Conservation (phyloP, 2,888 invertebrate species). For the Coenonympha arcania region DNA sequence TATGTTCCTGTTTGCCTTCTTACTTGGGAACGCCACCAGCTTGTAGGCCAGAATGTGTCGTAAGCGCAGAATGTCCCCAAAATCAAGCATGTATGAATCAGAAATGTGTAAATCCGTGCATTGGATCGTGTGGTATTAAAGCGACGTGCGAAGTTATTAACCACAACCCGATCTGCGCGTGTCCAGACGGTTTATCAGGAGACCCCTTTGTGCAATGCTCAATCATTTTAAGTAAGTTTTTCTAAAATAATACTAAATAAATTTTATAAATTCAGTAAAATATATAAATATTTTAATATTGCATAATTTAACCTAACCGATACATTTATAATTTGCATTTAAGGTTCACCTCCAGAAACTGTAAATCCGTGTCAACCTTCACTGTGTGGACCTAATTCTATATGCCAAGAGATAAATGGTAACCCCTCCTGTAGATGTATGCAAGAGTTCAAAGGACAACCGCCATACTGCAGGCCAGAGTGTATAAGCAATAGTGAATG, state of each 20-base stretch:
- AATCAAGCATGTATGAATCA: constrained; percentile 81
- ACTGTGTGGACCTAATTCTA: constrained; percentile 85
- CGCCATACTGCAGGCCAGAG: constrained; percentile 86
- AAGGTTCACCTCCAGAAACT: constrained; percentile 42
- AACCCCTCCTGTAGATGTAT: constrained; percentile 84
- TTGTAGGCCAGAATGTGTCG: constrained; percentile 82
- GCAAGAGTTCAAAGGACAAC: constrained; percentile 78
- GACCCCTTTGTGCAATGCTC: constrained; percentile 77
- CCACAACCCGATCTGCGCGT: constrained; percentile 83
- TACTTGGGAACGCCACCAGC: constrained; percentile 82
- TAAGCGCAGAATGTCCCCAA: constrained; percentile 80
- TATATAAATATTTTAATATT: no score
- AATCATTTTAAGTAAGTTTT: constrained; percentile 46
- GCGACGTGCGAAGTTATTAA: constrained; percentile 79
- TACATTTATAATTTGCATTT: no score
- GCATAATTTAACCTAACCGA: no score
- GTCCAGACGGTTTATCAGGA: constrained; percentile 77
- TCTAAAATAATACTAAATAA: background rate
- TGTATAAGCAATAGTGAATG: constrained; percentile 86
- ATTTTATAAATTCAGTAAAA: no score
- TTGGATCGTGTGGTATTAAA: constrained; percentile 78
- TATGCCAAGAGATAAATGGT: constrained; percentile 79
- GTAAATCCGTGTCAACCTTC: constrained; percentile 82
- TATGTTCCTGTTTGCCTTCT: constrained; percentile 81
- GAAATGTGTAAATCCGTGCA: constrained; percentile 82